phyloP scores from a whole-genome alignment of 2,888 invertebrate species.

The Sesamia inferens region DNA sequence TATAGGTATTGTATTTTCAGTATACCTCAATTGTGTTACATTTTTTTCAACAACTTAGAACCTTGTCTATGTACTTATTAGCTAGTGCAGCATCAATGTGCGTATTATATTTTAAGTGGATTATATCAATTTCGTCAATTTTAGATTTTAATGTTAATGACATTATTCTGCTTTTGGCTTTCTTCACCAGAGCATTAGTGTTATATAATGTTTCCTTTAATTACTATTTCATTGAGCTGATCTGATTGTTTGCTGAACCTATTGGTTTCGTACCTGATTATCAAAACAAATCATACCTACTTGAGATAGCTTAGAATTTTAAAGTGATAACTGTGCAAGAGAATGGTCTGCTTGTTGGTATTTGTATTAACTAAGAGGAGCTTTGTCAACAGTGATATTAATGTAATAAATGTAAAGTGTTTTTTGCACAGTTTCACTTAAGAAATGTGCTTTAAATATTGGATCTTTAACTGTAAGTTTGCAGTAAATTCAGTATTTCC shows the following conservation, averaged over 20 bases:
- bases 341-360: constrained; percentile 76
- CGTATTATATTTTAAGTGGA: constrained; percentile 85
- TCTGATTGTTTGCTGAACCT: constrained; percentile 58
- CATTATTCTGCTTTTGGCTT: constrained; percentile 79
- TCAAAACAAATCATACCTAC: constrained; percentile 58
- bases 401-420: constrained; percentile 76
- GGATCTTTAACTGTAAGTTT: constrained; percentile 79
- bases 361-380: constrained; percentile 77
- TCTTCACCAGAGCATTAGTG: constrained; percentile 63
- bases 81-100: constrained; percentile 69
- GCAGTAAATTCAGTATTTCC: constrained; percentile 85
- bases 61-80: constrained; percentile 63
- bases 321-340: constrained; percentile 85
- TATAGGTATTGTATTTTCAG: constrained; percentile 68
- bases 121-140: constrained; percentile 90
- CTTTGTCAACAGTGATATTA: constrained; percentile 86
- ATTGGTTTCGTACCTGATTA: constrained; percentile 67
- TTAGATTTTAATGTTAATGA: constrained; percentile 86
- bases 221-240: constrained; percentile 54
- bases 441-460: constrained; percentile 79
- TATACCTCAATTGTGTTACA: constrained; percentile 69
- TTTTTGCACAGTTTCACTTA: constrained; percentile 85
- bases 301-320: constrained; percentile 72
- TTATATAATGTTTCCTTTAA: constrained; percentile 54
- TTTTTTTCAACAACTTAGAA: constrained; percentile 69